Evolutionary conservation across 2,888 invertebrate species (phyloP).

Genomic region (Diadegma fenestrale): DNA sequence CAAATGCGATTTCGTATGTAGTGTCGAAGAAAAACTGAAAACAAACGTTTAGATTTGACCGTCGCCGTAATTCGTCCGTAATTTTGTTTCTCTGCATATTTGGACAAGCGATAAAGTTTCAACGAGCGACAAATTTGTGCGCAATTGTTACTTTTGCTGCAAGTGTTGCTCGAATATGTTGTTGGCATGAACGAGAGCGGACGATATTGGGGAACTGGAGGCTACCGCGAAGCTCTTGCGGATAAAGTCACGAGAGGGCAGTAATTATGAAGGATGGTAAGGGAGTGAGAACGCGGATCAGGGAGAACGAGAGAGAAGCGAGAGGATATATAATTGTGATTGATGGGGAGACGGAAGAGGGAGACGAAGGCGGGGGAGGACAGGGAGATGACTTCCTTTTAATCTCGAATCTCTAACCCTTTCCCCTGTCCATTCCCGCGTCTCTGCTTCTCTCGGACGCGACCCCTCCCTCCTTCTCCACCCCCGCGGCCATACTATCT

Average conservation of each 20-base stretch:
- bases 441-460: slow-evolving; percentile 63
- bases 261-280: slow-evolving; percentile 84
- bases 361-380: slow-evolving; percentile 65
- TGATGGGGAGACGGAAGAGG: slow-evolving; percentile 82
- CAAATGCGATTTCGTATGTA: too few species aligned
- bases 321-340: slow-evolving; percentile 84
- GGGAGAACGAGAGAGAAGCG: slow-evolving; percentile 78
- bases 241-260: slow-evolving; percentile 82
- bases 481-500: slow-evolving; percentile 39
- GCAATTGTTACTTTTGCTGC: slow-evolving; percentile 24
- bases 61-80: too few species aligned
- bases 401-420: slow-evolving; percentile 84
- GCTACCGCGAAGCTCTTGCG: slow-evolving; percentile 65
- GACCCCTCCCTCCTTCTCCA: slow-evolving; percentile 56
- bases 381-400: slow-evolving; percentile 84
- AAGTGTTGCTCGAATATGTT: slow-evolving; percentile 33
- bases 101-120: neutral
- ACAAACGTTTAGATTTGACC: too few species aligned
- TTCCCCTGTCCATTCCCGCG: slow-evolving; percentile 80
- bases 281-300: slow-evolving; percentile 75
- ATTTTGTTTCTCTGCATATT: neutral
- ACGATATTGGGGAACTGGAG: slow-evolving; percentile 25
- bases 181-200: slow-evolving; percentile 22
- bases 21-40: too few species aligned
- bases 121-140: neutral